phyloP scores from a whole-genome alignment of 2,888 invertebrate genomes.

The Notodonta ziczac region DNA sequence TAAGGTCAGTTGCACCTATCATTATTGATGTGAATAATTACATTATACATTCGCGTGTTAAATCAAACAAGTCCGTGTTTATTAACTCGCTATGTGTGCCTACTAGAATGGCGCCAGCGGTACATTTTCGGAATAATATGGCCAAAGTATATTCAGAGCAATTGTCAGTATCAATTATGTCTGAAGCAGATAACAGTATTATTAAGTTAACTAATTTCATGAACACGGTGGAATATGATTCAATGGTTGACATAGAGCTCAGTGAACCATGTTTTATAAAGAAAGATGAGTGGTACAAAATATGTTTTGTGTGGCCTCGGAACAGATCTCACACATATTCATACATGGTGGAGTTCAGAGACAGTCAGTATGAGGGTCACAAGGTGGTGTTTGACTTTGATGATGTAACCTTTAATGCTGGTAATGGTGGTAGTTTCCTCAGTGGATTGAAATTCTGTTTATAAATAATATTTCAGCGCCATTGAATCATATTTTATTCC shows the following conservation, averaged over 20 bases:
- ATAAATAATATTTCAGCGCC: constrained; percentile 38
- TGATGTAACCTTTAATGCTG: constrained; percentile 57
- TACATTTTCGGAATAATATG: constrained; percentile 62
- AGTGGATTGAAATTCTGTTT: constrained; percentile 75
- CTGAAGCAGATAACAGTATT: constrained; percentile 66
- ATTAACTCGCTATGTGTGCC: constrained; percentile 74
- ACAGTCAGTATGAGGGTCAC: constrained; percentile 58
- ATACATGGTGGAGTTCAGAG: constrained; percentile 73
- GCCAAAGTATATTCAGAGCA: constrained; percentile 70
- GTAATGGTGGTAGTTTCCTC: constrained; percentile 71
- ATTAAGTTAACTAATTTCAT: constrained; percentile 65
- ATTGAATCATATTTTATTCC: constrained; percentile 6
- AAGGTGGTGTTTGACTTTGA: constrained; percentile 74
- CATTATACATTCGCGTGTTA: constrained; percentile 63
- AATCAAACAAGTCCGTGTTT: constrained; percentile 74
- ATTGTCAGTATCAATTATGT: constrained; percentile 63
- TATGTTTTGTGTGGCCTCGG: constrained; percentile 71
- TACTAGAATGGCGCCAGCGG: constrained; percentile 71
- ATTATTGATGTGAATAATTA: constrained; percentile 65
- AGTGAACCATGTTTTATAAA: constrained; percentile 71
- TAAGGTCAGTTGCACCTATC: constrained; percentile 71
- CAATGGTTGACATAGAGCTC: constrained; percentile 70
- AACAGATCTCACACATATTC: constrained; percentile 58
- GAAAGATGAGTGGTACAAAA: constrained; percentile 75
- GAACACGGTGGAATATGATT: constrained; percentile 72